A percentile compares a stretch with the other conserved stretches of the same genome.
phyloP scores from a whole-genome alignment of 1,140 invertebrate species.

The Drosophila hydei region DNA sequence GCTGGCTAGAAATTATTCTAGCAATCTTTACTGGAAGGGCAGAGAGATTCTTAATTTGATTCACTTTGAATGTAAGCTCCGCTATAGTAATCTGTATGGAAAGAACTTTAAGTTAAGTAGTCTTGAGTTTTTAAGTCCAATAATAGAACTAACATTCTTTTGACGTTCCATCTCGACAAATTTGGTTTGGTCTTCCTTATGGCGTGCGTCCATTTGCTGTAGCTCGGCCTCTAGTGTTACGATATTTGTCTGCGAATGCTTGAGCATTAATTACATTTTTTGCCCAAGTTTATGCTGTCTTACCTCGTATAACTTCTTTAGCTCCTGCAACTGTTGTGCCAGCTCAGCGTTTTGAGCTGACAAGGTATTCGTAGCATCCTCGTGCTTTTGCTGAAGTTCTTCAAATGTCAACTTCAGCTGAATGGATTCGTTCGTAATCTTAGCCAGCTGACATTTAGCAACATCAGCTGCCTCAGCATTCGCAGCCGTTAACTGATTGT shows the following conservation, averaged over 20 bases:
- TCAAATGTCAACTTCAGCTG: neutral
- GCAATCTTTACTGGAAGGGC: neutral
- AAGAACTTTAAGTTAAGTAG: neutral
- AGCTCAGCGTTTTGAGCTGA: neutral
- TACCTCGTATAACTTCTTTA: constrained; percentile 1
- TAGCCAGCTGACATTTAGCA: neutral
- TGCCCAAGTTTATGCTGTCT: neutral
- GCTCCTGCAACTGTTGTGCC: neutral
- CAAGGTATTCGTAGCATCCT: neutral
- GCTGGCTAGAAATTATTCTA: neutral
- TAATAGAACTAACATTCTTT: neutral
- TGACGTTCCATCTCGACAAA: neutral
- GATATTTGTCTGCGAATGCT: neutral
- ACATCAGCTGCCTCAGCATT: neutral
- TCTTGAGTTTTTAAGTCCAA: neutral
- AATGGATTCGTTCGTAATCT: neutral
- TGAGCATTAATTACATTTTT: neutral
- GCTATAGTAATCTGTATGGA: constrained; percentile 6
- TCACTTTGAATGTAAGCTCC: constrained; percentile 1
- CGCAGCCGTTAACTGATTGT: neutral
- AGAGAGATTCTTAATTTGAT: constrained; percentile 1
- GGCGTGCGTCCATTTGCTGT: neutral
- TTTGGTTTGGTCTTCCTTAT: neutral
- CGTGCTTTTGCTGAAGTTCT: neutral
- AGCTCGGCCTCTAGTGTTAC: neutral